These are phyloP conservation scores for Cepaea nemoralis DNA, from an alignment of 1,140 invertebrate genomes.

Conservation along the genomic window DNA sequence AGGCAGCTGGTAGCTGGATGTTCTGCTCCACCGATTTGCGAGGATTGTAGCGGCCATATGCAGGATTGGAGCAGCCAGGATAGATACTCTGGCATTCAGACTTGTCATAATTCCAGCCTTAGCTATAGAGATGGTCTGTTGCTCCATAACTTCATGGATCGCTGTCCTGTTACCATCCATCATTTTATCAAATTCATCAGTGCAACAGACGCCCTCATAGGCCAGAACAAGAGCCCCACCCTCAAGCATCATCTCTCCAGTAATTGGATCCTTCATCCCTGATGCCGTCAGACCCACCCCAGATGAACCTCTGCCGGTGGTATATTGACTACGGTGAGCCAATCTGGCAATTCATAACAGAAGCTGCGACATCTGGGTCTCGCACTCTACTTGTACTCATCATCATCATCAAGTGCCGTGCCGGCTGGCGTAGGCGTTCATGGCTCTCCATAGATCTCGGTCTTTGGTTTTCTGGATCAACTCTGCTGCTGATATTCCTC, in stretches of 20 bases:
- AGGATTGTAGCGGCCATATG: slow-evolving; percentile 95
- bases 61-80: slow-evolving; percentile 98
- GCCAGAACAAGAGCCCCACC: slow-evolving; percentile 98
- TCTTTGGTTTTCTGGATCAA: too few species aligned
- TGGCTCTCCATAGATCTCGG: too few species aligned
- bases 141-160: slow-evolving; percentile 99
- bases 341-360: too few species aligned
- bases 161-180: slow-evolving; percentile 94
- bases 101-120: slow-evolving; percentile 93
- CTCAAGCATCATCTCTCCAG: slow-evolving; percentile 96
- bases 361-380: too few species aligned
- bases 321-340: too few species aligned
- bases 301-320: slow-evolving; percentile 95
- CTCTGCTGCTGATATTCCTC: too few species aligned
- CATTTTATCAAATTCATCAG: slow-evolving; percentile 99
- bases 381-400: too few species aligned
- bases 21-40: slow-evolving; percentile 96
- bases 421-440: too few species aligned
- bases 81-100: slow-evolving; percentile 95
- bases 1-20: slow-evolving; percentile 96
- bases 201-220: slow-evolving; percentile 97
- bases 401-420: too few species aligned
- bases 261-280: slow-evolving; percentile 96
- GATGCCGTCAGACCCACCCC: slow-evolving; percentile 98
- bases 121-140: slow-evolving; percentile 99